Evolutionary conservation across 1,140 invertebrate species (phyloP).

Genomic region (Tigriopus japonicus): DNA sequence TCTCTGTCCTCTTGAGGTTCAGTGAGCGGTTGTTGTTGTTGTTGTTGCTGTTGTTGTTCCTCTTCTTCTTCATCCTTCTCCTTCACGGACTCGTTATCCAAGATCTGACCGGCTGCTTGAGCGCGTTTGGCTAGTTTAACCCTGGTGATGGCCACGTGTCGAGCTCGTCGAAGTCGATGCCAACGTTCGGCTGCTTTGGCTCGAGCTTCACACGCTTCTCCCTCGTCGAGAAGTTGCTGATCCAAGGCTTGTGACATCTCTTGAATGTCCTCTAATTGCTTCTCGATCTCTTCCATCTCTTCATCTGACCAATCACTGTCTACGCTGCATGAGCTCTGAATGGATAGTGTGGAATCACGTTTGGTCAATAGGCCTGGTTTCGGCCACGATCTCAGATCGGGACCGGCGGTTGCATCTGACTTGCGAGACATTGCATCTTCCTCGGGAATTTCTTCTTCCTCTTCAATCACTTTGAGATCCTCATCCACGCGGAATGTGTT

Average conservation of each 20-base stretch:
- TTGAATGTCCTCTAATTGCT: neutral
- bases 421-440: no score
- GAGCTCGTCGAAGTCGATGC: no score
- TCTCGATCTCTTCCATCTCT: neutral
- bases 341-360: neutral
- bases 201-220: neutral
- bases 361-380: neutral
- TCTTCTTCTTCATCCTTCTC: no score
- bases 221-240: neutral
- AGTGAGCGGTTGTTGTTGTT: no score
- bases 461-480: neutral
- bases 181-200: neutral
- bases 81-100: no score
- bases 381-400: no score
- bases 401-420: no score
- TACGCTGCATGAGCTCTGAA: neutral
- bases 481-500: slow-evolving; percentile 1
- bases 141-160: no score
- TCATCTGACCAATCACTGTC: neutral
- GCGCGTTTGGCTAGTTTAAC: no score
- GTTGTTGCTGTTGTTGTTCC: no score
- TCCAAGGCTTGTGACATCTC: neutral
- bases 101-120: no score
- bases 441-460: neutral
- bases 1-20: no score